Evolutionary conservation across 2,797 vertebrate genomes (phyloP).

Genomic region (Ctenosaura bakeri): DNA sequence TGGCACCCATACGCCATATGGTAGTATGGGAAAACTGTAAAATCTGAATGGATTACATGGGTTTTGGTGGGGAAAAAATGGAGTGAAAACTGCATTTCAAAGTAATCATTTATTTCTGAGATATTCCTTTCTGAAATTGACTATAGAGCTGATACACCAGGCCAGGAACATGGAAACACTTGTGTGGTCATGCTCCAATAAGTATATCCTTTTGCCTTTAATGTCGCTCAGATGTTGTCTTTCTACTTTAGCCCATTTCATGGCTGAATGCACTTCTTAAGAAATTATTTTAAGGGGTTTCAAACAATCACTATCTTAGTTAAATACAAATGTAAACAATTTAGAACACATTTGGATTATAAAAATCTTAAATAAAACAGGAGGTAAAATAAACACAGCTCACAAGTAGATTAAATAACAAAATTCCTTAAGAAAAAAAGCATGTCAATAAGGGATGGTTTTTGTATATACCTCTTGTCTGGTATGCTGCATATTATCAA

Average conservation of each 20-base stretch:
- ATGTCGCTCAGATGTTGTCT: conserved; percentile 15
- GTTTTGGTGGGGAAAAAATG: not conserved
- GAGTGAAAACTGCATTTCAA: not conserved
- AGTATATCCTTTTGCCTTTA: conserved; percentile 4
- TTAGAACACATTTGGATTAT: not conserved
- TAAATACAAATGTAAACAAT: not conserved
- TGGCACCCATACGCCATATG: not conserved
- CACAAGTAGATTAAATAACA: not conserved
- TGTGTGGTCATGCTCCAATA: not conserved
- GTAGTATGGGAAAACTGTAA: not conserved
- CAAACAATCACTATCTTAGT: not conserved
- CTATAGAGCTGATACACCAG: not conserved
- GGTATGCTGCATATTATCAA: no score
- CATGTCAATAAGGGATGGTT: not conserved
- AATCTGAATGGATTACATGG: not conserved
- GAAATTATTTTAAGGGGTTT: not conserved
- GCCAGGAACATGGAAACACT: not conserved
- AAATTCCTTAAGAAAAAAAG: not conserved
- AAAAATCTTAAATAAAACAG: not conserved
- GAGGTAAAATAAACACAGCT: not conserved
- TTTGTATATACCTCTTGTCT: no score
- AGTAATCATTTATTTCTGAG: not conserved
- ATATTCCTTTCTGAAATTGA: not conserved
- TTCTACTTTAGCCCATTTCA: not conserved
- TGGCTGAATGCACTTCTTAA: not conserved